Conservation (phyloP, 2,797 vertebrate species). For the Hoplostethus mediterraneus region DNA sequence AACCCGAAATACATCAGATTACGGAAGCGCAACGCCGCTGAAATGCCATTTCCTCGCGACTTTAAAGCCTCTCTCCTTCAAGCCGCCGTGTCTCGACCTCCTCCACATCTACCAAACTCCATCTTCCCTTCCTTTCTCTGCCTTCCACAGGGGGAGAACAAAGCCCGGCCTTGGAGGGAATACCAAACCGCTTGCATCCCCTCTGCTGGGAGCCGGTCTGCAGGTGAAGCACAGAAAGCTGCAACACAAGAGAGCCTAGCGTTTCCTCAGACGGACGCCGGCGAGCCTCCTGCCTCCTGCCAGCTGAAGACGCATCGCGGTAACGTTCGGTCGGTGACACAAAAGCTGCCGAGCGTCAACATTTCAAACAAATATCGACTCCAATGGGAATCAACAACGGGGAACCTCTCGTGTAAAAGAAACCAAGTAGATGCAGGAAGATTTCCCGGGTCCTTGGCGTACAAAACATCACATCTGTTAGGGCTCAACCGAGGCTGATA, state of each 20-base stretch:
- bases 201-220: no score
- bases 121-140: conserved; percentile 12
- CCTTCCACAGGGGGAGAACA: conserved; percentile 3
- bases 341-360: no score
- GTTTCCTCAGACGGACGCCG: not conserved
- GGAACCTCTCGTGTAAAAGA: no score
- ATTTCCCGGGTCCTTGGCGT: no score
- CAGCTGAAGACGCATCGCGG: no score
- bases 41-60: not conserved
- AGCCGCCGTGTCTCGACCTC: not conserved
- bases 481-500: no score
- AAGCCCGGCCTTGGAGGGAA: conserved; percentile 33
- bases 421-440: no score
- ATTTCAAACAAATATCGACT: no score
- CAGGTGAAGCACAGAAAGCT: conserved; percentile 15
- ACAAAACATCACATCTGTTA: no score
- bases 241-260: not conserved
- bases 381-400: no score
- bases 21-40: not conserved
- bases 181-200: conserved; percentile 25
- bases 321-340: no score
- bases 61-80: conserved; percentile 2
- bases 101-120: conserved; percentile 2
- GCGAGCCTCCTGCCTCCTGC: not conserved
- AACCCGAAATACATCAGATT: not conserved